These are phyloP conservation scores for Octonoba sinensis DNA, from an alignment of 2,888 invertebrate species.

Conservation along the genomic window DNA sequence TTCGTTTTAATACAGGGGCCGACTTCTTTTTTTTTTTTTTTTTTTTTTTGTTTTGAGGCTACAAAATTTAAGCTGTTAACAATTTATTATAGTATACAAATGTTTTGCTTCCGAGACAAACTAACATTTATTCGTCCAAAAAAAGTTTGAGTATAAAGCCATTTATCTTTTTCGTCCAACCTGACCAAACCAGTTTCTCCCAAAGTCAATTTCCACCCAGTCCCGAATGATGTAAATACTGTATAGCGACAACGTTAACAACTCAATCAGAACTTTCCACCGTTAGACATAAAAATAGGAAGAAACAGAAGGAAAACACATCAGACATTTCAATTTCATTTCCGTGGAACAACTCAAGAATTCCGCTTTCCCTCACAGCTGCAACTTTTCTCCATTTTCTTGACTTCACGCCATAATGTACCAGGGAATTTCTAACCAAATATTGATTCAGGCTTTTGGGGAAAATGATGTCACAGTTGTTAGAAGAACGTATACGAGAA, in stretches of 20 bases:
- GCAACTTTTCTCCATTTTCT: conserved; percentile 34
- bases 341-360: neutral
- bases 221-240: too few relatives aligned
- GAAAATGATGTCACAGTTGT: neutral
- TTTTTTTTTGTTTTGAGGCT: too few relatives aligned
- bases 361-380: conserved; percentile 19
- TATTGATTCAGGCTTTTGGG: conserved; percentile 35
- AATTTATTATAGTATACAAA: too few relatives aligned
- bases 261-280: conserved; percentile 9
- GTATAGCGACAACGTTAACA: conserved; percentile 41
- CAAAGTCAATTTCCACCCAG: neutral
- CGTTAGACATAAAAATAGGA: neutral
- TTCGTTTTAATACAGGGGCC: too few relatives aligned
- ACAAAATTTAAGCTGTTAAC: too few relatives aligned
- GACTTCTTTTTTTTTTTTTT: too few relatives aligned
- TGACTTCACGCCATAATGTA: conserved; percentile 15
- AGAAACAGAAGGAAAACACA: neutral
- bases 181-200: conserved; percentile 5
- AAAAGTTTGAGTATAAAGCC: neutral
- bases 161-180: neutral
- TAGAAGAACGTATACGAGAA: too few relatives aligned
- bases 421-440: conserved; percentile 27
- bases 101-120: too few relatives aligned
- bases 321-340: conserved; percentile 35
- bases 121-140: too few relatives aligned